Percentiles rank a stretch among this genome's conserved stretches.
Evolutionary conservation across 2,888 invertebrate genomes (phyloP).

Genomic region (Lepidochitona cinerea): DNA sequence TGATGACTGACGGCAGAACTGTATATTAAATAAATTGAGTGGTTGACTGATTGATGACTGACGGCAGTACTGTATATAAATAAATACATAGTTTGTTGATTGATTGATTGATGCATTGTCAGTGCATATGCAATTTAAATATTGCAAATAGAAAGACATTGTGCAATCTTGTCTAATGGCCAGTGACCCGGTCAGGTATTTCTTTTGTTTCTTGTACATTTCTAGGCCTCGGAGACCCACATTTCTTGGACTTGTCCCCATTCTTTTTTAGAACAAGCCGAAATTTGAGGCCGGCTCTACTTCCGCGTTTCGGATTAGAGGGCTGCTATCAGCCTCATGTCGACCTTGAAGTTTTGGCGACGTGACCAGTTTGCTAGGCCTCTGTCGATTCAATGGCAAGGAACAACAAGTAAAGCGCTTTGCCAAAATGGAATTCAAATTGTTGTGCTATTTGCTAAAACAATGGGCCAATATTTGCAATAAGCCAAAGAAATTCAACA

Average conservation of each 20-base stretch:
- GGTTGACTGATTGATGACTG: no score
- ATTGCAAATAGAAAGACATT: no score
- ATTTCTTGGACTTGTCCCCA: neutral
- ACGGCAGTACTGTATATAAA: no score
- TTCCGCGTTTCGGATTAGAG: neutral
- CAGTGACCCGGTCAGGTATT: no score
- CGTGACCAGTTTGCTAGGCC: neutral
- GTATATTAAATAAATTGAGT: no score
- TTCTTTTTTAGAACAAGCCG: neutral
- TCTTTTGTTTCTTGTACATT: neutral
- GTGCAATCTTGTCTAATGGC: no score
- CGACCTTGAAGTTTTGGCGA: neutral
- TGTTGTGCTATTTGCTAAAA: conserved; percentile 7
- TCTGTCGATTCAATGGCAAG: neutral
- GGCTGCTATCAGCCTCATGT: neutral
- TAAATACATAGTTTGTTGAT: no score
- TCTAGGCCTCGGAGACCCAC: neutral
- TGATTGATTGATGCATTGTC: no score
- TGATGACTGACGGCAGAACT: no score
- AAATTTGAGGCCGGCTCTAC: neutral
- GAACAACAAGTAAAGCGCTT: neutral
- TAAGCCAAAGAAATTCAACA: conserved; percentile 1
- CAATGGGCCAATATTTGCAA: conserved; percentile 5
- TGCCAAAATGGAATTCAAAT: conserved; percentile 1
- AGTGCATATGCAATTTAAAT: no score